Base-by-base conservation (phyloP, 1,140 invertebrate species). In the Drosophila erecta region DNA sequence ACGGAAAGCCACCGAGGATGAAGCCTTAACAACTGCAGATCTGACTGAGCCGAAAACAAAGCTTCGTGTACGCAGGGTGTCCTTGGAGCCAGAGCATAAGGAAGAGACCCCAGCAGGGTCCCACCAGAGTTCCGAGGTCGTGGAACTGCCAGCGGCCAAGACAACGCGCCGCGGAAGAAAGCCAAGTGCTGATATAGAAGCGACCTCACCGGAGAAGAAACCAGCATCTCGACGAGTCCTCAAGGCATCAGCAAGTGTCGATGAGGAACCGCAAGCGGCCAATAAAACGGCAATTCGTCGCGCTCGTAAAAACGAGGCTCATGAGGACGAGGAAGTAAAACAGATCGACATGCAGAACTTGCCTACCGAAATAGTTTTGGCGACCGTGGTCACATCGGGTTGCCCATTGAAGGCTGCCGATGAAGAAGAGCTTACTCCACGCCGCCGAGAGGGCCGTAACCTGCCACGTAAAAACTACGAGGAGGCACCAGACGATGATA, bases 391-490 rank as follows among this genome's bases (percentile, higher is more conserved):
- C 3, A 49, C 10, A 1, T 20, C 44, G 2, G 47, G 12, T 24
- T 50, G 43, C 8, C 30, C 62, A 1, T 53, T 11, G 8, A 50
- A 37, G 2, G 12, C 10, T 17, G 46, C 57, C 40, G 79, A 79
- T 15, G 24, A 2, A 10, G 84, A 79, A 44, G 79, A 87, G 1
- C 7, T 72, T 11, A 83, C 83, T 2, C 83, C 83, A 8, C 65
- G 84, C 1, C 79, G 83, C 0, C 84, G 84, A 4, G 84, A 86
- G 40, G 79, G 81, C 4, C 79, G 81, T 0, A 86, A 87, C 51
- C 15, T 90, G 27, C 84, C 89, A 15, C 78, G 76, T 8, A 89
- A 89, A 6, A 91, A 91, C 43, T 91, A 91, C 41, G 79, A 83
- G 24, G 89, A 91, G 61, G 85, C 80, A 11, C 67, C 81, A 1